Conservation (phyloP, 2,888 invertebrate species). For the Mesochorus sp. region DNA sequence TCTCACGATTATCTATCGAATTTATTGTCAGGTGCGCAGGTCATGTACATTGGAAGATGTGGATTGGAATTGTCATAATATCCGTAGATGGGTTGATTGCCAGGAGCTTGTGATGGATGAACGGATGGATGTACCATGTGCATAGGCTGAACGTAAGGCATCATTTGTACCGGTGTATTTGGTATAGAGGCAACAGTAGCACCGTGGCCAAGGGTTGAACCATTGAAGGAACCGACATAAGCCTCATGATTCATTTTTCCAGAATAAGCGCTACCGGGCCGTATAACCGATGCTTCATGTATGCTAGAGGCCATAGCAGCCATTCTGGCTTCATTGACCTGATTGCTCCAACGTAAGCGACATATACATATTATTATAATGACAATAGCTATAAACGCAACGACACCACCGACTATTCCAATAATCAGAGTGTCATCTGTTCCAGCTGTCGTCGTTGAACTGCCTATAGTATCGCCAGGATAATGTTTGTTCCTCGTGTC, state of each 20-base stretch:
- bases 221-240: slow-evolving; percentile 75
- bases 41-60: slow-evolving; percentile 76
- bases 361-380: slow-evolving; percentile 95
- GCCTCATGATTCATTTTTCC: slow-evolving; percentile 78
- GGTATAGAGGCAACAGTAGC: slow-evolving; percentile 66
- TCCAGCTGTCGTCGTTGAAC: slow-evolving; percentile 83
- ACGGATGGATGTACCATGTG: slow-evolving; percentile 75
- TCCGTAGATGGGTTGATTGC: slow-evolving; percentile 77
- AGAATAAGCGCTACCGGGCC: slow-evolving; percentile 77
- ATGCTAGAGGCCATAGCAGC: slow-evolving; percentile 77
- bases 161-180: slow-evolving; percentile 76
- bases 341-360: slow-evolving; percentile 87
- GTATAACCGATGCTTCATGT: slow-evolving; percentile 78
- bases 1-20: slow-evolving; percentile 75
- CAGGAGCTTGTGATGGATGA: slow-evolving; percentile 63
- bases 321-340: slow-evolving; percentile 76
- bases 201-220: slow-evolving; percentile 75
- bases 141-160: slow-evolving; percentile 78
- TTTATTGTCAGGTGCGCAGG: slow-evolving; percentile 76
- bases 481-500: slow-evolving; percentile 84
- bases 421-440: slow-evolving; percentile 97
- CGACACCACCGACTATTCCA: slow-evolving; percentile 96
- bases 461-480: slow-evolving; percentile 83
- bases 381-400: slow-evolving; percentile 94
- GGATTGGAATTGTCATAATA: slow-evolving; percentile 76